Percentiles rank a stretch among this genome's conserved stretches.
Conservation (phyloP, 2,797 vertebrate species). For the Intellagama lesueurii region DNA sequence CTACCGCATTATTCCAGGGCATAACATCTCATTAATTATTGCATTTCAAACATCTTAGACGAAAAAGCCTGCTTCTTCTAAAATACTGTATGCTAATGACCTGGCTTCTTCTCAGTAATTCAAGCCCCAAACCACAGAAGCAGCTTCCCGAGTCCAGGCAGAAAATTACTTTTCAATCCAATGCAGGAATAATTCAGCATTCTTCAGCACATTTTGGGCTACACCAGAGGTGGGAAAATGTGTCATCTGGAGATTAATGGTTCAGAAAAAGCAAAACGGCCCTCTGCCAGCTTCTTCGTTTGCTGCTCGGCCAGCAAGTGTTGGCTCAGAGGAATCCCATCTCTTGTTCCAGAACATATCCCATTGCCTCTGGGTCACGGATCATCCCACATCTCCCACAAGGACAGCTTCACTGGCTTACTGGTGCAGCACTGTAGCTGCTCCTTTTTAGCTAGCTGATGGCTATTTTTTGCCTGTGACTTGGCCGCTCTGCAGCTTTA, state of each 20-base stretch:
- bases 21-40: background rate
- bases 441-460: background rate
- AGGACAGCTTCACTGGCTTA: background rate
- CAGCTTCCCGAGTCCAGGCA: background rate
- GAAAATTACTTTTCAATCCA: constrained; percentile 12
- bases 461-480: background rate
- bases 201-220: background rate
- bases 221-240: background rate
- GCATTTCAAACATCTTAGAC: background rate
- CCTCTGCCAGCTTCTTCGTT: background rate
- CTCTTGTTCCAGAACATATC: background rate
- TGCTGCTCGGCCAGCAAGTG: background rate
- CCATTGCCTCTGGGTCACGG: background rate
- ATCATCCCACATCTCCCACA: background rate
- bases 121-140: background rate
- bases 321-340: background rate
- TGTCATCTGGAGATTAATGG: background rate
- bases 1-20: background rate
- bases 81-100: background rate
- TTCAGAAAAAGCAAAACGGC: background rate
- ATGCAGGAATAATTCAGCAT: background rate
- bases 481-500: background rate
- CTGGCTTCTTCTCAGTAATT: background rate
- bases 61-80: background rate
- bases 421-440: background rate